Evolutionary conservation across 2,113 vertebrate genomes (phyloP), one percentile per base, ranked within the genome.

Genomic region (Pongo pygmaeus): DNA sequence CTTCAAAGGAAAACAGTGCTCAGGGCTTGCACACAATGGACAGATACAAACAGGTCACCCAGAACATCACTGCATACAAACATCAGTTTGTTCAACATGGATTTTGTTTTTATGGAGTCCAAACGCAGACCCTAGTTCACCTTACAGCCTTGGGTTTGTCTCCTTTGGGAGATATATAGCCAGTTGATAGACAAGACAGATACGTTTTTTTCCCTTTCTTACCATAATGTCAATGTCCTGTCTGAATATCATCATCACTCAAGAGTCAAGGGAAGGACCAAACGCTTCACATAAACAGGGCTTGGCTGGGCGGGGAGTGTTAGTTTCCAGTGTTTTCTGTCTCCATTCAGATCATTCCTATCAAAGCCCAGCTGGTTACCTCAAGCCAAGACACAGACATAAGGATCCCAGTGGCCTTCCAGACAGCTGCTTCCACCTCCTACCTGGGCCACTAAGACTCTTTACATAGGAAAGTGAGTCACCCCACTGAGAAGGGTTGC

Each of bases 61-160:
- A 97, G 98, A 98, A 98, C 98, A 98, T 98, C 98, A 98, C 79
- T 97, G 59, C 98, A 98, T 98, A 98, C 96, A 92, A 96, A 98
- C 97, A 98, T 97, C 97, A 98, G 96, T 98, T 98, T 97, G 98
- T 98, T 98, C 98, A 97, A 61, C 10, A 11, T 72, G 95, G 98
- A 98, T 98, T 99, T 99, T 98, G 98, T 98, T 98, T 99, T 98
- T 97, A 98, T 97, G 98, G 96, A 98, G 98, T 98, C 97, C 98
- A 97, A 98, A 98, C 70, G 12, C 64, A 86, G 93, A 92, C 74
- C 84, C 35, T 52, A 16, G 3, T 50, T 94, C 27, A 35, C 81
- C 87, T 52, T 85, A 85, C 52, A 95, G 59, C 91, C 93, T 94
- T 87, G 57, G 48, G 84, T 94, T 52, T 97, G 91, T 96, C 93